Base-by-base conservation (phyloP, 2,888 invertebrate genomes). In the Hemicrepidius hirtus region DNA sequence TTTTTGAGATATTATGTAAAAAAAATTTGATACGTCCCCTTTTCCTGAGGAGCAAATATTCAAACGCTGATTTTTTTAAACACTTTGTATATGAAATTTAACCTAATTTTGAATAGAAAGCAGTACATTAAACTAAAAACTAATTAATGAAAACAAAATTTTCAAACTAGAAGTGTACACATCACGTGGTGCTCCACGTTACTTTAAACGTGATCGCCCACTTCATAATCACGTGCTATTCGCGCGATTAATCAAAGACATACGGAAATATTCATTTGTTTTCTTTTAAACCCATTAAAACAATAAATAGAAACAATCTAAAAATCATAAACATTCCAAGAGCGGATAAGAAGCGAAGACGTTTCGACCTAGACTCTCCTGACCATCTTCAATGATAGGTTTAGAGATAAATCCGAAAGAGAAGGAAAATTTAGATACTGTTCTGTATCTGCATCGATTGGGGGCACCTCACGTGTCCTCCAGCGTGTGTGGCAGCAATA, bases 171-270 rank as follows among this genome's bases (percentile, higher is more conserved):
- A 12, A n/a, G 24, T 44, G 12, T 37, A 35, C 40, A 20, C 9
- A 80, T 86, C 86, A 86, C 86, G 85, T 86, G 85, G 85, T 81
- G 68, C 68, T 80, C 84, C 86, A 86, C 86, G 86, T 85, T 86
- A 85, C 82, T 78, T 76, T 76, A 83, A 85, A 85, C 85, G 85
- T 85, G 85, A 85, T 82, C 80, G 78, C 74, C 68, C 73, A 70
- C 67, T 68, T 71, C 41, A 68, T 20, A 69, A 72, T 74, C 75
- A 72, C 71, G 75, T 75, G 75, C 62, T 59, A 35, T 53, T 37
- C 40, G 71, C 49, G 16, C 49, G 57, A 64, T 40, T 37, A n/a
- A 57, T 57, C 16, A 40, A 12, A 28, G 70, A 74, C 73, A 16
- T 67, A 70, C 73, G 70, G 44, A 46, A 49, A 40, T 49, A 10